Evolutionary conservation across 2,888 invertebrate species (phyloP).

Genomic region (Ophion ellenae): DNA sequence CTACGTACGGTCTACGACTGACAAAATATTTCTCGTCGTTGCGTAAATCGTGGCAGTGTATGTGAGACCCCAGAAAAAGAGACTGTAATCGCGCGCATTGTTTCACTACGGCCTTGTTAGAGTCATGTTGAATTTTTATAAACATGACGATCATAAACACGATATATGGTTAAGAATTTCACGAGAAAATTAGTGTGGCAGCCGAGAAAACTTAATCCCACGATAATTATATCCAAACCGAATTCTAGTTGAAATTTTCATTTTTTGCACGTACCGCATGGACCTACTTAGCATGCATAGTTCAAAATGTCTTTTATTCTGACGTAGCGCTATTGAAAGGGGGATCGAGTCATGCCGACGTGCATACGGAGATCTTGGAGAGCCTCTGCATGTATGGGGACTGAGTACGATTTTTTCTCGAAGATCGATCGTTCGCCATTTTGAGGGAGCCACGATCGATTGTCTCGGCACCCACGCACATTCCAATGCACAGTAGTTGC

Average conservation of each 20-base stretch:
- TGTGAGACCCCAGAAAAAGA: slow-evolving; percentile 26
- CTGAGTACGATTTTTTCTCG: slow-evolving; percentile 26
- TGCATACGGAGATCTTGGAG: background rate
- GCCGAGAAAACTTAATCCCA: background rate
- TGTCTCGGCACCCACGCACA: slow-evolving; percentile 68
- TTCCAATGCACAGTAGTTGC: slow-evolving; percentile 59
- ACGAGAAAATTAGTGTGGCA: background rate
- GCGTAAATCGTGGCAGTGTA: slow-evolving; percentile 34
- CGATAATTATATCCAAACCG: background rate
- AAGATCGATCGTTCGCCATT: slow-evolving; percentile 55
- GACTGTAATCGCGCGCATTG: slow-evolving; percentile 44
- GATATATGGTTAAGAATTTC: slow-evolving; percentile 21
- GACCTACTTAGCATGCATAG: no score
- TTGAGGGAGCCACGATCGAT: slow-evolving; percentile 65
- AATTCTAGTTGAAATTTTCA: slow-evolving; percentile 1
- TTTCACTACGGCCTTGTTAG: slow-evolving; percentile 26
- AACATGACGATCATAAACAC: background rate
- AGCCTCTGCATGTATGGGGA: background rate
- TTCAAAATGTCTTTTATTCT: no score
- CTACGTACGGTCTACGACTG: background rate
- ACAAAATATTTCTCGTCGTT: slow-evolving; percentile 49
- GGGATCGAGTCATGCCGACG: background rate
- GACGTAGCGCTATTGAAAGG: background rate
- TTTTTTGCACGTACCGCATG: background rate
- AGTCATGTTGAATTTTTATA: slow-evolving; percentile 23